Evolutionary conservation across 2,888 invertebrate genomes (phyloP).

Genomic region (Eretmocerus hayati): DNA sequence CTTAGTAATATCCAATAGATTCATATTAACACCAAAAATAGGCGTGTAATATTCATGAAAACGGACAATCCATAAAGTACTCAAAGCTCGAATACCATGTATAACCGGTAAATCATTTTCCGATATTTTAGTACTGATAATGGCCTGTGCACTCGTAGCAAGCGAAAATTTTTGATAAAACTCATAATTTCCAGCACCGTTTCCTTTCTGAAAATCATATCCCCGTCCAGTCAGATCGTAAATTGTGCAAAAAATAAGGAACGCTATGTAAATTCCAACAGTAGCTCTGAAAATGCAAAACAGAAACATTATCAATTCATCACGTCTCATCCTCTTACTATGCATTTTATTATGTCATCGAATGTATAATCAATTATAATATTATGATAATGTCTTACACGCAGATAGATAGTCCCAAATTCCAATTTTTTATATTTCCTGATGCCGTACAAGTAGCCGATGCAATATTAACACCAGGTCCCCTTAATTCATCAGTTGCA

Average conservation of each 20-base stretch:
- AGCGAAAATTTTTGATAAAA: background rate
- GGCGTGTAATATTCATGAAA: constrained; percentile 1
- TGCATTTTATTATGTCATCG: no score
- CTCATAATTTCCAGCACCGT: background rate
- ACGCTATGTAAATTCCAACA: constrained; percentile 20
- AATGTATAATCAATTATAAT: no score
- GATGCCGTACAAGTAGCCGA: constrained; percentile 23
- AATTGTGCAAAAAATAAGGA: constrained; percentile 28
- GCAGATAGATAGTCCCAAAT: no score
- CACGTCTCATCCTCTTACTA: no score
- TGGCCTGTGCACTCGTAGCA: background rate
- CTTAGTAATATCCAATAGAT: background rate
- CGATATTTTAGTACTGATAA: background rate
- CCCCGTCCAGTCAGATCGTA: constrained; percentile 21
- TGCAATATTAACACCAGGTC: background rate
- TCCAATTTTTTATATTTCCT: no score
- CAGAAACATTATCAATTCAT: no score
- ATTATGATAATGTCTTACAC: no score
- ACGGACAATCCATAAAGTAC: constrained; percentile 47
- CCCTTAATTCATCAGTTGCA: background rate
- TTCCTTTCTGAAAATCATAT: no score
- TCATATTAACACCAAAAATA: background rate
- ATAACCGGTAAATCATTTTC: background rate
- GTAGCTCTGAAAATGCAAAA: no score
- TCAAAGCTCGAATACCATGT: constrained; percentile 40